Base-by-base conservation (phyloP, 2,113 vertebrate species). In the Nasalis larvatus region DNA sequence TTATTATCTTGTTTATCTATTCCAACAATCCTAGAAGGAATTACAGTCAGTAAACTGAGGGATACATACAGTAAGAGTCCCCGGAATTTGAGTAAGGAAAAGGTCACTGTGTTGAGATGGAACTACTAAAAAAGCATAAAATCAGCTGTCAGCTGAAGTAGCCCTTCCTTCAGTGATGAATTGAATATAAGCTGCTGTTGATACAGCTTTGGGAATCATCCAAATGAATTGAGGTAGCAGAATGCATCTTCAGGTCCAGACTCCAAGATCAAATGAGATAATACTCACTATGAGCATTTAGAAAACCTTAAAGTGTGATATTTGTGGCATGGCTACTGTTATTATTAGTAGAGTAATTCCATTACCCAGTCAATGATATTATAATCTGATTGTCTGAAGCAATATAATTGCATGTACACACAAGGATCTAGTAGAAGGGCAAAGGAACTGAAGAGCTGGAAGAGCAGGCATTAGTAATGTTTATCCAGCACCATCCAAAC, bases 221-320 rank as follows among this genome's bases (percentile, higher is more conserved):
- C 86, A 88, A 85, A 93, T 52, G n/a, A 90, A 47, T 25, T 9
- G 23, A 89, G 32, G 82, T 66, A 83, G 23, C 40, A n/a, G 23
- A 42, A 73, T 86, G 25, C 7, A 58, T 73, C 66, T 92, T 73
- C 40, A n/a, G 27, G 47, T 32, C 60, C 81, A 78, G 76, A 74
- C 45, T 87, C 85, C n/a, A 82, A 86, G 93, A 93, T 89, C 83
- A 97, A 96, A 86, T 20, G 25, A 90, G 40, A 80, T 76, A 92
- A 76, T 54, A 60, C 3, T 66, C 49, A 73, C 89, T 30, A 86
- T n/a, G 20, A 92, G 76, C 93, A 86, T 85, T 94, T 58, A 58
- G 56, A 58, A 89, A 85, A 90, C 94, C 69, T 76, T 42, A 17
- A 60, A 92, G 54, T 54, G 58, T 73, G 60, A 86, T 66, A 8